Evolutionary conservation across 2,797 vertebrate genomes (phyloP), one percentile per base, ranked within the genome.

Genomic region (Hemibagrus guttatus): DNA sequence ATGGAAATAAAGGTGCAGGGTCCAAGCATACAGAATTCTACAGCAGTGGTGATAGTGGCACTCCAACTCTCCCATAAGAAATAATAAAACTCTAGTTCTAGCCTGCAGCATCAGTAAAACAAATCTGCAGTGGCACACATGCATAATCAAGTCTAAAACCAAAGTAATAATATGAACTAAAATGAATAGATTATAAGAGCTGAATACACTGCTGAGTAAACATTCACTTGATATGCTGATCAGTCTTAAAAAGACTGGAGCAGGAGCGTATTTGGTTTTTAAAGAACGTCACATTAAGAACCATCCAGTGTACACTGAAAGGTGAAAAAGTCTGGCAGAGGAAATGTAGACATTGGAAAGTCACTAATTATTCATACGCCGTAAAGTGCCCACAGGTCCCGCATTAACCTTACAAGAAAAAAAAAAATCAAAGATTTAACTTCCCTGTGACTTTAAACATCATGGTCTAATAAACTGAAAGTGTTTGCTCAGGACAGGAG

Each of bases 381-480:
- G 61, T 52, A 35, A 64, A 5, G 17, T 52, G 4, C 2, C 46
- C 19, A 83, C 28, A 14, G 31, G 81, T 35, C 63, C 46, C 13
- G 54, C 42, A 66, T 69, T 66, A 52, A 21, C n/a, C 61, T 66
- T 82, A 83, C 59, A 19, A 64, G 35, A 64, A 64, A 81, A 23
- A 39, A 39, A 39, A 39, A 13, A 64, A 63, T 78, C 49, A 54
- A 4, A 42, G 35, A 59, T 63, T 16, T 42, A 61, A 17, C 6
- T 46, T 81, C 16, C 39, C 35, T 64, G n/a, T 16, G 52, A 83
- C 28, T 39, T 69, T n/a, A 72, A n/a, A 72, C 66, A n/a, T 84
- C 23, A 69, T 17, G 66, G 19, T 71, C 81, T 39, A 68, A 35
- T 69, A 54, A 83, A 83, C 46, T 49, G 42, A 46, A 23, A 64